A percentile compares a stretch with the other conserved stretches of the same genome.
Conservation (phyloP, 2,113 vertebrate species). For the Nettapus auritus region DNA sequence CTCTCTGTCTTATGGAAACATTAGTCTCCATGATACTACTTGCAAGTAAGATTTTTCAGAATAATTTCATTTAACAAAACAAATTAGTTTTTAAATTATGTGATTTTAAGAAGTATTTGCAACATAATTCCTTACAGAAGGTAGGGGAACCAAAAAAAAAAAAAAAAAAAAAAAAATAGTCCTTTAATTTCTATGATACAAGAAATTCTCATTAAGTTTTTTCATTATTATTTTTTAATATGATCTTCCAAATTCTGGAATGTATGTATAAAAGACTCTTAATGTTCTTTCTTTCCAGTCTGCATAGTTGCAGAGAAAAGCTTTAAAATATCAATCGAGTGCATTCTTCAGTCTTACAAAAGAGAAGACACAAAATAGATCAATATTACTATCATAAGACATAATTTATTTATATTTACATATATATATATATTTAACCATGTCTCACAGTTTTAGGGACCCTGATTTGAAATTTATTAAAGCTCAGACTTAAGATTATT, state of each 20-base stretch:
- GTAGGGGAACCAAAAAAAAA: background rate
- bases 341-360: background rate
- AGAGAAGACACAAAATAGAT: background rate
- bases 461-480: background rate
- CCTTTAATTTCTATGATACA: background rate
- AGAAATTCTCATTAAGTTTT: background rate
- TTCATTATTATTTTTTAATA: background rate
- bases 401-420: background rate
- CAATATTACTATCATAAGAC: background rate
- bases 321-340: background rate
- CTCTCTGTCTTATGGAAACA: background rate
- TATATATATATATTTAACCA: background rate
- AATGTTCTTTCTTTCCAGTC: background rate
- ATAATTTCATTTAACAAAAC: background rate
- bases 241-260: background rate
- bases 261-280: background rate
- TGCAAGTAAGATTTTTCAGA: background rate
- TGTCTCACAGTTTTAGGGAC: background rate
- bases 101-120: background rate
- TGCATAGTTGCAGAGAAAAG: background rate
- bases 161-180: background rate
- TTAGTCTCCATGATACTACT: background rate
- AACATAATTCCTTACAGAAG: background rate
- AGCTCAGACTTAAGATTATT: background rate
- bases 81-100: background rate